These are phyloP conservation scores for Corbicula japonica DNA, from an alignment of 2,888 invertebrate genomes.

Conservation along the genomic window DNA sequence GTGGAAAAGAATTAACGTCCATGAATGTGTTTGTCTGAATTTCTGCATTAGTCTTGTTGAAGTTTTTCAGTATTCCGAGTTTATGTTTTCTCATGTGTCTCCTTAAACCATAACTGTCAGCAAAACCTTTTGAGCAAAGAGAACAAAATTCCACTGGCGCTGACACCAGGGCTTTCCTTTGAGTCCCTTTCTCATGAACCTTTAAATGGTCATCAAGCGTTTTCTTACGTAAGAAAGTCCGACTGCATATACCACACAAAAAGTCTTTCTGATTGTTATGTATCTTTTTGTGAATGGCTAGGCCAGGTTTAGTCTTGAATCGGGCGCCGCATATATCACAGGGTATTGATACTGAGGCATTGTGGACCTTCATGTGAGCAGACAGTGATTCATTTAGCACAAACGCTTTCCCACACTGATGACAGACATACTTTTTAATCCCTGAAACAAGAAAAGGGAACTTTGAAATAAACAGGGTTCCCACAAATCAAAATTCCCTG, in stretches of 20 bases:
- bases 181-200: conserved; percentile 26
- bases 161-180: conserved; percentile 28
- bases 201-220: conserved; percentile 29
- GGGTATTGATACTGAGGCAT: not conserved
- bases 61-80: conserved; percentile 45
- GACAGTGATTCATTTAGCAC: conserved; percentile 16
- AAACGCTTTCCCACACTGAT: conserved; percentile 52
- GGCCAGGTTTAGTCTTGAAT: conserved; percentile 29
- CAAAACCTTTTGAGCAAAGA: conserved; percentile 46
- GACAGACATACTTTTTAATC: conserved; percentile 31
- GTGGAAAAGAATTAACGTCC: too few relatives aligned
- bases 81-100: conserved; percentile 50
- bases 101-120: conserved; percentile 27
- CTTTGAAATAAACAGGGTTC: too few relatives aligned
- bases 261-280: conserved; percentile 44
- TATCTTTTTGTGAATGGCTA: conserved; percentile 46
- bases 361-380: conserved; percentile 44
- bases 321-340: conserved; percentile 37
- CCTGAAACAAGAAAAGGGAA: too few relatives aligned
- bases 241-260: conserved; percentile 37
- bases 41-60: conserved; percentile 13
- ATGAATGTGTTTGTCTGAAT: not conserved
- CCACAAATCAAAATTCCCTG: too few relatives aligned
- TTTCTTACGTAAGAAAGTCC: conserved; percentile 46
- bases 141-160: conserved; percentile 41